Evolutionary conservation across 2,797 vertebrate species (phyloP).

Genomic region (Threskiornis aethiopicus): DNA sequence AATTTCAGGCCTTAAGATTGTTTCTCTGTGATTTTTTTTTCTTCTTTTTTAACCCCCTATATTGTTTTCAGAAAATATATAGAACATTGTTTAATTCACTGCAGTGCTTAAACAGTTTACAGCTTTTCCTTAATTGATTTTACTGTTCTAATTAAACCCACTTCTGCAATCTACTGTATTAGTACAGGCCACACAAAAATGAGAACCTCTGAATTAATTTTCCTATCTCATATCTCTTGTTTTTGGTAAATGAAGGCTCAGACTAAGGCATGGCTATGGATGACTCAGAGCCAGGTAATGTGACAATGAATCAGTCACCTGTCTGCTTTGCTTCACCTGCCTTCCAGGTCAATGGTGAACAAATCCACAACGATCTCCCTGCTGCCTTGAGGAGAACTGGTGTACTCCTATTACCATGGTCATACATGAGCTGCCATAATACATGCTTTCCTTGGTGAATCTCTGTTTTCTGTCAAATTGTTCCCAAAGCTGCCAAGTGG

Average conservation of each 20-base stretch:
- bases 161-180: background rate
- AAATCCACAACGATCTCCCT: background rate
- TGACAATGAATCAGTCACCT: background rate
- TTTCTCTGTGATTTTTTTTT: background rate
- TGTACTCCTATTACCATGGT: fast-evolving
- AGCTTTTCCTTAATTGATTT: background rate
- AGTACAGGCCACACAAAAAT: no score
- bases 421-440: fast-evolving
- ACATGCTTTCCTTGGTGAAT: background rate
- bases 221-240: fast-evolving
- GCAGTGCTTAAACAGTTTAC: background rate
- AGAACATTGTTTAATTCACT: background rate
- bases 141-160: background rate
- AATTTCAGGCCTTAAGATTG: background rate
- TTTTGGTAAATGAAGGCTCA: background rate
- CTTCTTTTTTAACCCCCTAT: background rate
- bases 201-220: background rate
- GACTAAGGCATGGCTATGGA: background rate
- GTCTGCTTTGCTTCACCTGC: background rate
- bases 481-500: background rate
- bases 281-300: background rate
- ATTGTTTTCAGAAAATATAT: background rate
- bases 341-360: background rate
- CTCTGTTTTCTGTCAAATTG: background rate
- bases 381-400: background rate